These are phyloP conservation scores for Morinoia aosen DNA, from an alignment of 2,888 invertebrate species.

Conservation along the genomic window DNA sequence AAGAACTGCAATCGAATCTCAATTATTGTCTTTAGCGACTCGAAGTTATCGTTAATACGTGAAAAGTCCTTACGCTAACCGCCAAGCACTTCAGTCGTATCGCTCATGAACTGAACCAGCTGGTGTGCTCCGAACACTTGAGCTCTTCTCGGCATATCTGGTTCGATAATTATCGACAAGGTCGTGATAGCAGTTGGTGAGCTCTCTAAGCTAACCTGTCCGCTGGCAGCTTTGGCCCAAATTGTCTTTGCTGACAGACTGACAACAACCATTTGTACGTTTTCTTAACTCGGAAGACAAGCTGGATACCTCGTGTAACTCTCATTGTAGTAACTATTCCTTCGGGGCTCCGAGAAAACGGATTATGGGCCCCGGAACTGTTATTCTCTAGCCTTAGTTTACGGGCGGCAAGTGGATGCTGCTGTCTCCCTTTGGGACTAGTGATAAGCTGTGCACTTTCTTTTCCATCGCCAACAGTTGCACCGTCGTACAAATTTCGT, in stretches of 20 bases:
- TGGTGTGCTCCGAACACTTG: neutral
- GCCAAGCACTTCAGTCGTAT: neutral
- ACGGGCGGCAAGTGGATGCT: slow-evolving; percentile 41
- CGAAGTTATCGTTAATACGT: neutral
- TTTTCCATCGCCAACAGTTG: neutral
- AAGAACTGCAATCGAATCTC: neutral
- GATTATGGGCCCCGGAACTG: slow-evolving; percentile 46
- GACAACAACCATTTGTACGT: neutral
- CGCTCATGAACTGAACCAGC: neutral
- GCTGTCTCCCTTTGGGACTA: slow-evolving; percentile 17
- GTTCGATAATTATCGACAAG: slow-evolving; percentile 51
- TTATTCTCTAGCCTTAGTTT: slow-evolving; percentile 53
- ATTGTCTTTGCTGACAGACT: slow-evolving; percentile 32
- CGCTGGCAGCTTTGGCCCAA: neutral
- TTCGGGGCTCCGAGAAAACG: slow-evolving; percentile 49
- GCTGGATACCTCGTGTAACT: slow-evolving; percentile 53
- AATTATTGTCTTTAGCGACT: neutral
- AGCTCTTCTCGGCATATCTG: slow-evolving; percentile 28
- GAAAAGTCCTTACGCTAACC: neutral
- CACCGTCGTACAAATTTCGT: slow-evolving; percentile 28
- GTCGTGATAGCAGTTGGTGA: slow-evolving; percentile 24
- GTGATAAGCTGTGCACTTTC: slow-evolving; percentile 35
- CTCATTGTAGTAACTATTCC: neutral
- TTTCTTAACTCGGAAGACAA: slow-evolving; percentile 10
- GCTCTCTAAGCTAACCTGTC: neutral